Conservation (phyloP, 2,113 vertebrate genomes). For the Gnathonemus echidnorhynchus region DNA sequence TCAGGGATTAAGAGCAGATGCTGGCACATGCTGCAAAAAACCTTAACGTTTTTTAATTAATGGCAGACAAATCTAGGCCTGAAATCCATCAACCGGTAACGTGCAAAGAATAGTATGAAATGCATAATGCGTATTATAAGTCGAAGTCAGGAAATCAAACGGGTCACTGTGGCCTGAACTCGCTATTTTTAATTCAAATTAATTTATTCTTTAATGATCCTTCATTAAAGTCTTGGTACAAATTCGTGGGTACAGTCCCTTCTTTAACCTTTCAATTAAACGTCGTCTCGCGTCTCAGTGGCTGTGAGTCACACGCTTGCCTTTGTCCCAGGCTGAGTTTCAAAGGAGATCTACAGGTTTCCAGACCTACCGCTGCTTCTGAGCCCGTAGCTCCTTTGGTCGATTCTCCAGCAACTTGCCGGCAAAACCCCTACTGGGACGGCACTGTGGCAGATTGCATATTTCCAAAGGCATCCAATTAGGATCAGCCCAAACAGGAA, state of each 20-base stretch:
- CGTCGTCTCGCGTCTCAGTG: neutral
- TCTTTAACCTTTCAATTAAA: neutral
- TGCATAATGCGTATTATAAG: neutral
- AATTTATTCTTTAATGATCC: neutral
- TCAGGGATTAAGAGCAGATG: neutral
- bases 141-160: neutral
- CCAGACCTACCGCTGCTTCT: neutral
- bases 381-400: neutral
- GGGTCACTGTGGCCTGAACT: neutral
- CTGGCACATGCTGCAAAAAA: neutral
- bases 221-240: neutral
- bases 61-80: neutral
- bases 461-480: conserved; percentile 13
- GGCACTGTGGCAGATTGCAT: neutral
- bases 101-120: neutral
- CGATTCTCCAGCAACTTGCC: neutral
- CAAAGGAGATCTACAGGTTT: neutral
- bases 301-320: neutral
- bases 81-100: neutral
- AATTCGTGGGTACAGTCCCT: neutral
- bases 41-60: neutral
- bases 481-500: conserved; percentile 21
- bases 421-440: neutral
- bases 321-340: neutral
- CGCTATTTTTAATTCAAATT: neutral